Evolutionary conservation across 2,888 invertebrate species (phyloP).

Genomic region (Cephus rjabovi): DNA sequence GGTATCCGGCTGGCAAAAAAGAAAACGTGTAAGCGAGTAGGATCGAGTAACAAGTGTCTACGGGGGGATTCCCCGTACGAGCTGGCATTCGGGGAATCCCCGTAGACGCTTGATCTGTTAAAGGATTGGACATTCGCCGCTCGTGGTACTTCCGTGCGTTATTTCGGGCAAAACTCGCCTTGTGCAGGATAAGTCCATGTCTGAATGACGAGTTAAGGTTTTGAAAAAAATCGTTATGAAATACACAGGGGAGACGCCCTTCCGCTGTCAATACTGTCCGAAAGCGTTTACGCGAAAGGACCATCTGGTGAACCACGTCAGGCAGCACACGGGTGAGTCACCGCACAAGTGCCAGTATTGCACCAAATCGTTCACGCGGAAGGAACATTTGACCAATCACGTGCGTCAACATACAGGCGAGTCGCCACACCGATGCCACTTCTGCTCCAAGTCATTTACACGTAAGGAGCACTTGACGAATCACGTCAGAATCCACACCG

Average conservation of each 20-base stretch:
- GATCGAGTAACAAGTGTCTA: background rate
- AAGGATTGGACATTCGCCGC: background rate
- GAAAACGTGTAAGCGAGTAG: background rate
- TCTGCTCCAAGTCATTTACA: conserved; percentile 87
- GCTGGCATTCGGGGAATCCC: background rate
- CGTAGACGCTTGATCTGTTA: background rate
- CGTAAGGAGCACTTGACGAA: conserved; percentile 89
- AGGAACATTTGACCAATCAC: conserved; percentile 87
- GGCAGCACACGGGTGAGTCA: conserved; percentile 82
- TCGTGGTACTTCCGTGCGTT: conserved; percentile 37
- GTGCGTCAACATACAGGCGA: conserved; percentile 90
- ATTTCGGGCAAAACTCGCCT: conserved; percentile 48
- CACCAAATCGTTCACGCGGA: conserved; percentile 82
- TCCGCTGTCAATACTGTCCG: conserved; percentile 86
- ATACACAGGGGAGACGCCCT: conserved; percentile 74
- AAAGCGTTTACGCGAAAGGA: conserved; percentile 89
- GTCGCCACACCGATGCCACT: conserved; percentile 87
- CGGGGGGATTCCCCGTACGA: background rate
- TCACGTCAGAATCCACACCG: conserved; percentile 75
- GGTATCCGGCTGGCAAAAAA: background rate
- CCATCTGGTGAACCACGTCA: conserved; percentile 80
- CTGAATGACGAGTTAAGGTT: conserved; percentile 38
- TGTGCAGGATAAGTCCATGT: conserved; percentile 48
- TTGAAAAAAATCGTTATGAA: conserved; percentile 21
- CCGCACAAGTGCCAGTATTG: conserved; percentile 83